These are phyloP conservation scores for Andrena praecox DNA, from an alignment of 2,888 invertebrate genomes.

Conservation along the genomic window DNA sequence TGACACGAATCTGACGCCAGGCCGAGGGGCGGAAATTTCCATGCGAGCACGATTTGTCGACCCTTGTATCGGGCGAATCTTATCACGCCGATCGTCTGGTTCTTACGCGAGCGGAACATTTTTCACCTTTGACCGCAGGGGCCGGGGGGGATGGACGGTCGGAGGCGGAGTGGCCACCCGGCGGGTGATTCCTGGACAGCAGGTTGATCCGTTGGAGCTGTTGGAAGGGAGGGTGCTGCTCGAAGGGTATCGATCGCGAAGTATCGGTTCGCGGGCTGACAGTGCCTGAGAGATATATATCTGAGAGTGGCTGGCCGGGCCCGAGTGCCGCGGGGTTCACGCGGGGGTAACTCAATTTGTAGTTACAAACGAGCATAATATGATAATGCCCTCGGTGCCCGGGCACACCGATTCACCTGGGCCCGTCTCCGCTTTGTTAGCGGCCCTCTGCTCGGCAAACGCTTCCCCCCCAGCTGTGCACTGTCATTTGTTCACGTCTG, in stretches of 20 bases:
- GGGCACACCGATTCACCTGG: constrained; percentile 51
- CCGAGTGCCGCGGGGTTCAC: constrained; percentile 69
- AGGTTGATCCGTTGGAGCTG: constrained; percentile 51
- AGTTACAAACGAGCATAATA: constrained; percentile 84
- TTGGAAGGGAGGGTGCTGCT: constrained; percentile 55
- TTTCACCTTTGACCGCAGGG: constrained; percentile 62
- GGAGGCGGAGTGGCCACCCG: constrained; percentile 63
- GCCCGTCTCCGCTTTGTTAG: constrained; percentile 71
- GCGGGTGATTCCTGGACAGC: constrained; percentile 55
- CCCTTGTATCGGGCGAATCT: constrained; percentile 45
- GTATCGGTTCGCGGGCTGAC: constrained; percentile 77
- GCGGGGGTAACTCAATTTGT: constrained; percentile 84
- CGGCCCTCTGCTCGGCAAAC: constrained; percentile 47
- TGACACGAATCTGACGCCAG: background rate
- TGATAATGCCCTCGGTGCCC: constrained; percentile 78
- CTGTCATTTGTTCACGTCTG: constrained; percentile 83
- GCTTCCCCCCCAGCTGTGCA: constrained; percentile 75
- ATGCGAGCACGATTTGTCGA: constrained; percentile 50
- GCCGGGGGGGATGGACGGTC: constrained; percentile 19
- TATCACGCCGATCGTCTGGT: constrained; percentile 54
- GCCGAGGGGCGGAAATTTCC: constrained; percentile 7
- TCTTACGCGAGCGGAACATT: constrained; percentile 53
- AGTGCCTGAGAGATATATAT: constrained; percentile 72
- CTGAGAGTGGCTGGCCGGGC: constrained; percentile 52
- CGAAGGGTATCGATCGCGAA: constrained; percentile 73